Conservation (phyloP, 1,140 invertebrate species). For the Platorchestia sp. region DNA sequence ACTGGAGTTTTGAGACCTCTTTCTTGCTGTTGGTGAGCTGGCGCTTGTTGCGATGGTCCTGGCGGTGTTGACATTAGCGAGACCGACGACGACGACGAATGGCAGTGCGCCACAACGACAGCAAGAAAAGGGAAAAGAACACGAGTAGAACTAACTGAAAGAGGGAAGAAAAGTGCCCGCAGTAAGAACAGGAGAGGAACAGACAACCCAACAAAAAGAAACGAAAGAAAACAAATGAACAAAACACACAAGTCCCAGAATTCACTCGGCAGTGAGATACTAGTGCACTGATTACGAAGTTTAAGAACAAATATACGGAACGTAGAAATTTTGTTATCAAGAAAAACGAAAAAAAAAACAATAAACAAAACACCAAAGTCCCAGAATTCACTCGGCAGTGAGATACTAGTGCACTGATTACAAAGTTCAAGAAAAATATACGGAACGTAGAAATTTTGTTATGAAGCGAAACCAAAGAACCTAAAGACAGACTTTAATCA, state of each 20-base stretch:
- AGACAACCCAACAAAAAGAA: background rate
- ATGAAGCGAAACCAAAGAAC: background rate
- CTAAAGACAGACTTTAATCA: background rate
- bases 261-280: background rate
- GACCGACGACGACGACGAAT: too few species aligned
- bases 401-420: background rate
- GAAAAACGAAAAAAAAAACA: background rate
- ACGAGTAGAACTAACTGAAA: constrained; percentile 35
- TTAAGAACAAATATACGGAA: background rate
- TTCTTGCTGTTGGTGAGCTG: background rate
- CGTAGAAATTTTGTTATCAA: background rate
- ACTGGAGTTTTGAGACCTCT: background rate
- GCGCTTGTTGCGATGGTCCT: background rate
- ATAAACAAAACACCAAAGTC: background rate
- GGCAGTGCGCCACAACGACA: constrained; percentile 28
- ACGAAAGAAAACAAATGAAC: background rate
- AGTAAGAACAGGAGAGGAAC: background rate
- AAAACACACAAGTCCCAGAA: background rate
- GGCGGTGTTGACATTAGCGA: background rate
- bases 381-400: background rate
- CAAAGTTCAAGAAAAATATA: background rate
- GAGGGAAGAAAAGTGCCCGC: background rate
- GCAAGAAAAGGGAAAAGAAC: background rate
- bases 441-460: background rate
- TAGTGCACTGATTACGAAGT: background rate